Conservation (phyloP, 92 coral and sea anemone genomes). For the Pocillopora grandis region DNA sequence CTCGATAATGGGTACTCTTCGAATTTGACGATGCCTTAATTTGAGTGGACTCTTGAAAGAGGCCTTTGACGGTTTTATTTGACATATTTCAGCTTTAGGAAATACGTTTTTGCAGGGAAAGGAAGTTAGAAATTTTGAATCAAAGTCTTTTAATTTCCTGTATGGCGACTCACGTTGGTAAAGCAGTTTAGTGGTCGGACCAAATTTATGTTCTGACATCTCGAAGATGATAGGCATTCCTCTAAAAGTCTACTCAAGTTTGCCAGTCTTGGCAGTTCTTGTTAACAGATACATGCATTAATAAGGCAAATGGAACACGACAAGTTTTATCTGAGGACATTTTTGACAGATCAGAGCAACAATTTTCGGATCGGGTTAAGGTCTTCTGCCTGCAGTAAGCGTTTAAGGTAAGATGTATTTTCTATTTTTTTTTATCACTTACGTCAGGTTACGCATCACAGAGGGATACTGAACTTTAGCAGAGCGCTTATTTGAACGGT, state of each 20-base stretch:
- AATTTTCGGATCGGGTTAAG: background rate
- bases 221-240: background rate
- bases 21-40: background rate
- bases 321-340: background rate
- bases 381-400: background rate
- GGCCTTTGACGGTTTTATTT: background rate
- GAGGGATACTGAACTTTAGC: too few relatives aligned
- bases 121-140: background rate
- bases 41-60: background rate
- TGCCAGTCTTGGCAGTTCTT: background rate
- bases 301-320: background rate
- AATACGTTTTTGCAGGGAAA: background rate
- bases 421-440: too few relatives aligned
- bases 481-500: too few relatives aligned
- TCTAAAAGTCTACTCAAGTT: background rate
- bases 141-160: slow-evolving; percentile 24
- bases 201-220: background rate
- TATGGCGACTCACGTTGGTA: background rate
- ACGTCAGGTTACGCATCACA: too few relatives aligned
- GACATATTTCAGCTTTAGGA: too few relatives aligned
- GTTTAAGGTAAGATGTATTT: too few relatives aligned
- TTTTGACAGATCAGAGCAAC: background rate
- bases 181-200: background rate
- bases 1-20: background rate
- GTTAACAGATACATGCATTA: background rate